Conservation (phyloP, 2,113 vertebrate genomes). For the Oncorhynchus tshawytscha region DNA sequence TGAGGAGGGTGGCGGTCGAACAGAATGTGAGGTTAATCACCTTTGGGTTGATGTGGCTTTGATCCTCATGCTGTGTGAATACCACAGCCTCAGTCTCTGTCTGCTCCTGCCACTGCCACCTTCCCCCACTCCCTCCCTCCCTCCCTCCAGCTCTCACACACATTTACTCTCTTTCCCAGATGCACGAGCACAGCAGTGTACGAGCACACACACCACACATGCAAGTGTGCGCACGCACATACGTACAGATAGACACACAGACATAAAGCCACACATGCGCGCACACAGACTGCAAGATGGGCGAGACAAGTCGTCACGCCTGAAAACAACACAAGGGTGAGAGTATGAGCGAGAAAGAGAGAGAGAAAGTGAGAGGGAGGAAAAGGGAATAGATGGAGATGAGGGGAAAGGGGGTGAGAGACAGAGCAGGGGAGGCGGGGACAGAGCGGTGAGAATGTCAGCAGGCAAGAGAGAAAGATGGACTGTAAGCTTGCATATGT, state of each 20-base stretch:
- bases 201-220: slow-evolving; percentile 6
- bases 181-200: slow-evolving; percentile 1
- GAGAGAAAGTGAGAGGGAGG: slow-evolving; percentile 50
- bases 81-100: slow-evolving; percentile 59
- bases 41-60: slow-evolving; percentile 58
- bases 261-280: slow-evolving; percentile 15
- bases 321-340: slow-evolving; percentile 52
- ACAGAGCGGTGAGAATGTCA: slow-evolving; percentile 51
- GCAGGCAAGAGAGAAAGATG: slow-evolving; percentile 60
- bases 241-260: slow-evolving; percentile 39
- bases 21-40: slow-evolving; percentile 61
- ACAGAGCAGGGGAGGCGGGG: slow-evolving; percentile 55
- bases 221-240: neutral
- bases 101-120: slow-evolving; percentile 19
- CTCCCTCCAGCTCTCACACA: slow-evolving; percentile 10
- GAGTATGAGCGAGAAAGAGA: slow-evolving; percentile 49
- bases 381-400: slow-evolving; percentile 46
- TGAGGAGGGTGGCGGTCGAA: slow-evolving; percentile 40
- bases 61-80: slow-evolving; percentile 62
- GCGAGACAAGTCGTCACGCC: slow-evolving; percentile 61
- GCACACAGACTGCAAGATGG: slow-evolving; percentile 44
- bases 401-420: slow-evolving; percentile 54
- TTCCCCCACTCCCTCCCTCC: neutral
- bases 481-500: slow-evolving; percentile 66
- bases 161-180: slow-evolving; percentile 9